Evolutionary conservation across 2,113 vertebrate species (phyloP).

Genomic region (Hippocampus comes): DNA sequence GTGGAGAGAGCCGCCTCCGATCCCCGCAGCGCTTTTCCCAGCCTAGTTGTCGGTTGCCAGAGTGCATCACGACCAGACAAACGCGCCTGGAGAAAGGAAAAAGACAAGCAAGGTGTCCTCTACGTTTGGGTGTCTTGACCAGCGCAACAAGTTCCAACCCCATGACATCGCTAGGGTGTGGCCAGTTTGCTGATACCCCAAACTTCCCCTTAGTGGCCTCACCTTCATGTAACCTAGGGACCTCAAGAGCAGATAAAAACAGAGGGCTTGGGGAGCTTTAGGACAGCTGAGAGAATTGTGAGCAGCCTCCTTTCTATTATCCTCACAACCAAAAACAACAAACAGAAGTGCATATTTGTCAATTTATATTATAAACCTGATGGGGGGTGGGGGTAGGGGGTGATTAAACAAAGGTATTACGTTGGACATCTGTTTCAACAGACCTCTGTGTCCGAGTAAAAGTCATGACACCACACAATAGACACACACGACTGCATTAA

Average conservation of each 20-base stretch:
- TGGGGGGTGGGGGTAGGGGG: neutral
- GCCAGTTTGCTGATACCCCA: too few relatives aligned
- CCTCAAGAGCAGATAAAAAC: too few relatives aligned
- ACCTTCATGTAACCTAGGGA: too few relatives aligned
- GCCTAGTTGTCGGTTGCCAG: neutral
- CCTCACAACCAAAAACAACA: too few relatives aligned
- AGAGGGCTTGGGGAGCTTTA: too few relatives aligned
- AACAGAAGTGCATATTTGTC: too few relatives aligned
- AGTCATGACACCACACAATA: conserved; percentile 22
- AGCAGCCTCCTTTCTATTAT: too few relatives aligned
- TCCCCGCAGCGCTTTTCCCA: conserved; percentile 1
- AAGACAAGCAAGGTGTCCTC: neutral
- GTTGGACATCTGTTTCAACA: conserved; percentile 5
- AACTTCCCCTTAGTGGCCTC: too few relatives aligned
- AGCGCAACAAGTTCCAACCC: neutral
- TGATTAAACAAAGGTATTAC: conserved; percentile 7
- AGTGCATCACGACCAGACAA: neutral
- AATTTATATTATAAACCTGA: too few relatives aligned
- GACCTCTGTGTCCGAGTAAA: conserved; percentile 33
- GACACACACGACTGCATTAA: neutral
- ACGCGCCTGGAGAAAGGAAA: neutral
- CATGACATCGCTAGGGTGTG: too few relatives aligned
- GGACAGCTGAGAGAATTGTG: too few relatives aligned
- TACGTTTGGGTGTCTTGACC: neutral
- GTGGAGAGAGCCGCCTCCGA: neutral